phyloP scores from a whole-genome alignment of 1,140 invertebrate genomes.

The Drosophila ogumai region DNA sequence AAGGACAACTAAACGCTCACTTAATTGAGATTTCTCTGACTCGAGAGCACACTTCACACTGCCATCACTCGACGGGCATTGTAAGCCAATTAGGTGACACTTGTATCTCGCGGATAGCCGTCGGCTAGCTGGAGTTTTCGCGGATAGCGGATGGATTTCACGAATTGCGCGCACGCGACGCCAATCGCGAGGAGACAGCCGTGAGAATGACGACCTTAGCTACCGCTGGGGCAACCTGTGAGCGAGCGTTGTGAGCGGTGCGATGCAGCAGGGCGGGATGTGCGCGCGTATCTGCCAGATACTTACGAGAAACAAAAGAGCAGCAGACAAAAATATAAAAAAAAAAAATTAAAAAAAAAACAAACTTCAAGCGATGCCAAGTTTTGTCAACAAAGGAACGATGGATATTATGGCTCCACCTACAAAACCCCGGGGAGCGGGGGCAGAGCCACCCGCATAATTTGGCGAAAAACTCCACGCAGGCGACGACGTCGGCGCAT shows the following conservation, averaged over 20 bases:
- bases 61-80: constrained; percentile 29
- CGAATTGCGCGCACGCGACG: constrained; percentile 47
- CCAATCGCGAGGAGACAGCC: constrained; percentile 25
- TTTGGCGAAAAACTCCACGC: constrained; percentile 77
- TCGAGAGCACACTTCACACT: constrained; percentile 39
- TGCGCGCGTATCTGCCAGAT: constrained; percentile 71
- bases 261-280: constrained; percentile 70
- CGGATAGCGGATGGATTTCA: constrained; percentile 21
- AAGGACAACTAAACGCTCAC: not conserved
- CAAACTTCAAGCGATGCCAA: constrained; percentile 64
- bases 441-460: constrained; percentile 72
- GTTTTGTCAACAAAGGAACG: constrained; percentile 79
- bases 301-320: constrained; percentile 53
- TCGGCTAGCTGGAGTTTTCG: constrained; percentile 42
- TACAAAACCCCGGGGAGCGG: constrained; percentile 66
- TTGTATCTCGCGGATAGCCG: constrained; percentile 47
- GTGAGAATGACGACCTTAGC: constrained; percentile 64
- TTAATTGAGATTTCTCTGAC: constrained; percentile 11
- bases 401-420: constrained; percentile 69
- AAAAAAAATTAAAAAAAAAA: constrained; percentile 19
- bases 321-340: constrained; percentile 49
- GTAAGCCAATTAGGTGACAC: constrained; percentile 31
- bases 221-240: constrained; percentile 66
- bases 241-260: constrained; percentile 32
- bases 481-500: constrained; percentile 67